These are phyloP conservation scores for Trichonephila clavata DNA, from an alignment of 1,140 invertebrate genomes.

Conservation along the genomic window DNA sequence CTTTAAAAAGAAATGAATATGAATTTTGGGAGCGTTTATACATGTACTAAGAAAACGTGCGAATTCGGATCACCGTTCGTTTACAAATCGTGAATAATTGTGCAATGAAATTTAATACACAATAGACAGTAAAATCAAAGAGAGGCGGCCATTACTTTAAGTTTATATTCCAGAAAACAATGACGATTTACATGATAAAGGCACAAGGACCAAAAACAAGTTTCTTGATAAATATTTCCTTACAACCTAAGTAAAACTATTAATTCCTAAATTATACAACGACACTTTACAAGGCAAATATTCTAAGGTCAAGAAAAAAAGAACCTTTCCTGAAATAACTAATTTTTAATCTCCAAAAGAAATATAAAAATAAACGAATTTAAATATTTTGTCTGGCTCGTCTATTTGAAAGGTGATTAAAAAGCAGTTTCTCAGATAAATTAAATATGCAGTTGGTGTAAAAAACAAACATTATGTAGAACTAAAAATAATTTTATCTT, in stretches of 20 bases:
- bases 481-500: not conserved
- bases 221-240: conserved; percentile 14
- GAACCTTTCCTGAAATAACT: not conserved
- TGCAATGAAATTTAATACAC: conserved; percentile 58
- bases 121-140: conserved; percentile 41
- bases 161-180: conserved; percentile 59
- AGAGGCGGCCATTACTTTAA: conserved; percentile 42
- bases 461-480: not conserved
- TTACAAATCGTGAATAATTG: conserved; percentile 54
- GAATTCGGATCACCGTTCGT: conserved; percentile 51
- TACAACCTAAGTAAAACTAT: conserved; percentile 17
- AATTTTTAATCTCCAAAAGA: not conserved
- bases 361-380: not conserved
- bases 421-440: not conserved
- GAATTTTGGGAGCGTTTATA: not conserved
- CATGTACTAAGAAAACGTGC: conserved; percentile 35
- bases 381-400: not conserved
- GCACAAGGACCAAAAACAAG: conserved; percentile 21
- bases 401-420: not conserved
- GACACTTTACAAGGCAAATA: not conserved
- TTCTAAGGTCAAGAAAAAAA: not conserved
- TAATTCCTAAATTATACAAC: conserved; percentile 7
- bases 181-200: conserved; percentile 43
- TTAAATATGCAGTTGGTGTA: not conserved
- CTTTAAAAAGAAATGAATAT: conserved; percentile 34